Conservation (phyloP, 2,113 vertebrate genomes). For the Muntiacus reevesi region DNA sequence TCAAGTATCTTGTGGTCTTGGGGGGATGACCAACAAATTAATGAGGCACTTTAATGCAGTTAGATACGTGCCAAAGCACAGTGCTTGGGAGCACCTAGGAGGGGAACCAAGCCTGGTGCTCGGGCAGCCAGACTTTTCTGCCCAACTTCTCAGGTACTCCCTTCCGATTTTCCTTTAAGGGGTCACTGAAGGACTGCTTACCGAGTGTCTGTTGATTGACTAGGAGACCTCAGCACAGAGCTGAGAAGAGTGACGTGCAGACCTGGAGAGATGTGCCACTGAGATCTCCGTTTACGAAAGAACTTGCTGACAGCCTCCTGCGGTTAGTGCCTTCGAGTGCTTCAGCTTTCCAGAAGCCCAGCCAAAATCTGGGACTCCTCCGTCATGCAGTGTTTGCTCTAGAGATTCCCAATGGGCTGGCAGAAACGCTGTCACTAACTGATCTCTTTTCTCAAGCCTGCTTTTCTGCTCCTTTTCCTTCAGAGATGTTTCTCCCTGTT, state of each 20-base stretch:
- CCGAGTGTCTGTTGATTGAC: background rate
- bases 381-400: background rate
- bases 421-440: background rate
- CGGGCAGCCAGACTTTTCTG: background rate
- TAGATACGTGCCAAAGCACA: background rate
- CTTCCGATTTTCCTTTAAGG: background rate
- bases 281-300: background rate
- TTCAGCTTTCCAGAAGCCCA: background rate
- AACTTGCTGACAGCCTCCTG: background rate
- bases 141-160: background rate
- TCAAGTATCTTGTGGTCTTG: background rate
- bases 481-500: background rate
- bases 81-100: background rate
- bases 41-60: background rate
- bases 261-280: background rate
- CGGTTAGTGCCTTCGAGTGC: background rate
- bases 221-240: background rate
- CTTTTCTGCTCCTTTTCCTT: background rate
- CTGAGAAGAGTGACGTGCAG: background rate
- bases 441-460: background rate
- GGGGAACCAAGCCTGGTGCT: background rate
- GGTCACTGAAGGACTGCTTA: background rate
- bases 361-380: background rate
- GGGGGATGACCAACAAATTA: background rate
- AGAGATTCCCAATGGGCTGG: background rate